A percentile compares a stretch with the other conserved stretches of the same genome.
phyloP scores from a whole-genome alignment of 2,888 invertebrate genomes.

The Cataglyphis albicans region DNA sequence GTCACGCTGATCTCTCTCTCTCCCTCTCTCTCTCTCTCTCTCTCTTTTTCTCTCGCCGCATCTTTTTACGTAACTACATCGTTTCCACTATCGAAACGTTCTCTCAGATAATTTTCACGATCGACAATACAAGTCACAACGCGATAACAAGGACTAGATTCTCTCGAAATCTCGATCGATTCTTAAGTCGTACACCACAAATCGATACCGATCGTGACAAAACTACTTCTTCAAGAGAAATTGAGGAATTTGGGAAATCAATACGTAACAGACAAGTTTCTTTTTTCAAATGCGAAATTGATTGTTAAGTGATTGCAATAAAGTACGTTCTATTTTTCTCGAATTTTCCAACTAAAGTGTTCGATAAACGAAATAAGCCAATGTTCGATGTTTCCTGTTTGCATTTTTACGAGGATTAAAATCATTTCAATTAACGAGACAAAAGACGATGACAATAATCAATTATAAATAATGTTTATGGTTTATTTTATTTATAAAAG shows the following conservation, averaged over 20 bases:
- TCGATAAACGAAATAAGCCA: background rate
- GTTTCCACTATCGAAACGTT: slow-evolving; percentile 51
- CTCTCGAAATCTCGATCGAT: slow-evolving; percentile 49
- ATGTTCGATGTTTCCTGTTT: slow-evolving; percentile 2
- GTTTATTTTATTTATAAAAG: background rate
- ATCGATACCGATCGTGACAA: slow-evolving; percentile 18
- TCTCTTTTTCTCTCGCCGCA: background rate
- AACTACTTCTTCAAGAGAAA: background rate
- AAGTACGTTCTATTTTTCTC: slow-evolving; percentile 1
- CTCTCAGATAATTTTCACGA: slow-evolving; percentile 57
- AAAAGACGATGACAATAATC: background rate
- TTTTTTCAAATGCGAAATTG: slow-evolving; percentile 29
- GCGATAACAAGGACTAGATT: slow-evolving; percentile 11
- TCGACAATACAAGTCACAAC: slow-evolving; percentile 33
- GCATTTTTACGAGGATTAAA: background rate
- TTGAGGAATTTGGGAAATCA: slow-evolving; percentile 20
- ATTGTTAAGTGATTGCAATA: slow-evolving; percentile 7
- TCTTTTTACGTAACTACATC: slow-evolving; percentile 50
- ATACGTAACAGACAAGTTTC: slow-evolving; percentile 14
- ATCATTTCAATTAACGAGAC: background rate
- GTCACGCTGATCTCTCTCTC: slow-evolving; percentile 67
- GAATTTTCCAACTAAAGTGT: slow-evolving; percentile 9
- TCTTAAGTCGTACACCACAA: slow-evolving; percentile 43
- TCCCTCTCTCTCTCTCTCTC: too few species aligned
- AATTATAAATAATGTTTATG: background rate